phyloP scores from a whole-genome alignment of 2,797 vertebrate genomes.

The Cyclopterus lumpus region DNA sequence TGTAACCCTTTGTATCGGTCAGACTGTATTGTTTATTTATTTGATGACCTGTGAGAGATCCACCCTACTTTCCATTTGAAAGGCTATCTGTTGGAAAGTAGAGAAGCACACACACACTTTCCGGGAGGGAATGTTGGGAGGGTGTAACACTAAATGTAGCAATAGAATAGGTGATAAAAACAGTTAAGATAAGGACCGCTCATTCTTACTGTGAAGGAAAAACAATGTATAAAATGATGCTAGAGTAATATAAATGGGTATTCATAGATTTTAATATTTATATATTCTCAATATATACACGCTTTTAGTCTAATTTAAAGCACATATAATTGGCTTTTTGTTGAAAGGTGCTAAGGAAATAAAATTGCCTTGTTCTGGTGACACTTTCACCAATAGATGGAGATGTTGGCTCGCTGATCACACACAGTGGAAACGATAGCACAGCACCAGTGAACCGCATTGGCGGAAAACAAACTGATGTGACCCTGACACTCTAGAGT shows the following conservation, averaged over 20 bases:
- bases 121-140: slow-evolving; percentile 11
- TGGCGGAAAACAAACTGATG: background rate
- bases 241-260: background rate
- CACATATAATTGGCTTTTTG: background rate
- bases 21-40: slow-evolving; percentile 39
- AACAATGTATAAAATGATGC: background rate
- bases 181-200: slow-evolving; percentile 21
- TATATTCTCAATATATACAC: background rate
- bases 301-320: slow-evolving; percentile 1
- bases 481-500: background rate
- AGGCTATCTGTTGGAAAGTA: background rate
- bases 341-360: background rate
- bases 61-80: slow-evolving; percentile 1
- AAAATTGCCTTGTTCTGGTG: background rate
- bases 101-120: slow-evolving; percentile 63
- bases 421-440: rapidly evolving
- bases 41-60: slow-evolving; percentile 30
- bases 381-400: slow-evolving; percentile 67
- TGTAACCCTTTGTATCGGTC: background rate
- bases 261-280: background rate
- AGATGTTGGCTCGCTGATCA: slow-evolving; percentile 39
- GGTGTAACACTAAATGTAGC: slow-evolving; percentile 65
- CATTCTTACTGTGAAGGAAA: background rate
- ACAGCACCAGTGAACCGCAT: background rate
- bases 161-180: slow-evolving; percentile 43